Percentiles rank a stretch among this genome's conserved stretches.
These are phyloP conservation scores for Epizoanthus scotinus DNA, from an alignment of 92 coral and sea anemone genomes.

Conservation along the genomic window DNA sequence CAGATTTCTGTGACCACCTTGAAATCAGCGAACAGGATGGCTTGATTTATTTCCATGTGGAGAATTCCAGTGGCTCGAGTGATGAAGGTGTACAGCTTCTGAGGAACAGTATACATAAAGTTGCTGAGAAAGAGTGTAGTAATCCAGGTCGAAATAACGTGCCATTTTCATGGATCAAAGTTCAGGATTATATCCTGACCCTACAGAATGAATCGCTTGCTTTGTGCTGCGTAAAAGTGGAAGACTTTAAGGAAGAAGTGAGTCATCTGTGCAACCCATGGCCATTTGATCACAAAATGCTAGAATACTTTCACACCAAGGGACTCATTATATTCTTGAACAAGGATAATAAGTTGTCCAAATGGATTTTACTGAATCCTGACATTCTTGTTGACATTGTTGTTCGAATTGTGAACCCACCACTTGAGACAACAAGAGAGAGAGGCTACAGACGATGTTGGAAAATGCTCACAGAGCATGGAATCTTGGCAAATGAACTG, in stretches of 20 bases:
- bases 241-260: conserved; percentile 21
- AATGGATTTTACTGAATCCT: conserved; percentile 58
- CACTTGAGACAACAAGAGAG: conserved; percentile 6
- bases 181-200: conserved; percentile 51
- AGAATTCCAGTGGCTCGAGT: conserved; percentile 29
- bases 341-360: conserved; percentile 45
- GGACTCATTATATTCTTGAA: conserved; percentile 56
- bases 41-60: conserved; percentile 59
- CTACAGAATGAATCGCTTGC: not conserved
- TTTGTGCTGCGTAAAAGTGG: conserved; percentile 42
- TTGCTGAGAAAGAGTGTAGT: conserved; percentile 38
- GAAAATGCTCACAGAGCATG: conserved; percentile 36
- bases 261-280: conserved; percentile 18
- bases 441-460: conserved; percentile 54
- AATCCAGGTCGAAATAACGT: conserved; percentile 5
- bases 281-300: conserved; percentile 24
- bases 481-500: conserved; percentile 49
- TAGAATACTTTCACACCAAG: conserved; percentile 56
- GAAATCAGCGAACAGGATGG: conserved; percentile 35
- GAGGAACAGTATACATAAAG: conserved; percentile 24
- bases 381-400: conserved; percentile 47
- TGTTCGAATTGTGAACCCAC: conserved; percentile 31
- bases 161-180: conserved; percentile 60
- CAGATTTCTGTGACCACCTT: conserved; percentile 38
- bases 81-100: conserved; percentile 48